These are phyloP conservation scores for Calycopis cecrops DNA, from an alignment of 1,140 invertebrate species.

Conservation along the genomic window DNA sequence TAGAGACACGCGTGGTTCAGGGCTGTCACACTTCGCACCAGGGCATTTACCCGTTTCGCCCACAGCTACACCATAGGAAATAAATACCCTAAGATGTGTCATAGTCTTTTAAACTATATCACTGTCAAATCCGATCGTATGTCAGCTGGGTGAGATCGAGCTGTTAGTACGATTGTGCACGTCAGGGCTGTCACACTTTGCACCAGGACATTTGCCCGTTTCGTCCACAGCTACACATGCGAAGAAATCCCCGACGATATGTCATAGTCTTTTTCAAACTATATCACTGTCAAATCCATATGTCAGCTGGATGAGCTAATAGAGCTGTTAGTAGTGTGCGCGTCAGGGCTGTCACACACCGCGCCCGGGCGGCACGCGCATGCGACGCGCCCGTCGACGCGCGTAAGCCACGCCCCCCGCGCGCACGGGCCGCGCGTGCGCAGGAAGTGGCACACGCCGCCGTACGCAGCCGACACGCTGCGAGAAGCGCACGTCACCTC, in stretches of 20 bases:
- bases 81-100: too few relatives aligned
- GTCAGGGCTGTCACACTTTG: too few relatives aligned
- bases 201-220: too few relatives aligned
- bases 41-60: too few relatives aligned
- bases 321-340: constrained; percentile 9
- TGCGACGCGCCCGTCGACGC: constrained; percentile 69
- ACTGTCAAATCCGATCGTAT: background rate
- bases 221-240: too few relatives aligned
- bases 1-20: too few relatives aligned
- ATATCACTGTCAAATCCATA: background rate
- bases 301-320: background rate
- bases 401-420: constrained; percentile 81
- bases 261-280: too few relatives aligned
- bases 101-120: too few relatives aligned
- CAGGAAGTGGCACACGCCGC: constrained; percentile 81
- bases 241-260: too few relatives aligned
- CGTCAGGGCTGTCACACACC: constrained; percentile 38
- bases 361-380: constrained; percentile 84
- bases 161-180: constrained; percentile 12
- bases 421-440: constrained; percentile 85
- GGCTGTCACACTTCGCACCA: too few relatives aligned
- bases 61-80: too few relatives aligned
- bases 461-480: constrained; percentile 77
- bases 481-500: constrained; percentile 74
- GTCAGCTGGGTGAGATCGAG: background rate